phyloP scores from a whole-genome alignment of 2,113 vertebrate genomes.

The Trinectes maculatus region DNA sequence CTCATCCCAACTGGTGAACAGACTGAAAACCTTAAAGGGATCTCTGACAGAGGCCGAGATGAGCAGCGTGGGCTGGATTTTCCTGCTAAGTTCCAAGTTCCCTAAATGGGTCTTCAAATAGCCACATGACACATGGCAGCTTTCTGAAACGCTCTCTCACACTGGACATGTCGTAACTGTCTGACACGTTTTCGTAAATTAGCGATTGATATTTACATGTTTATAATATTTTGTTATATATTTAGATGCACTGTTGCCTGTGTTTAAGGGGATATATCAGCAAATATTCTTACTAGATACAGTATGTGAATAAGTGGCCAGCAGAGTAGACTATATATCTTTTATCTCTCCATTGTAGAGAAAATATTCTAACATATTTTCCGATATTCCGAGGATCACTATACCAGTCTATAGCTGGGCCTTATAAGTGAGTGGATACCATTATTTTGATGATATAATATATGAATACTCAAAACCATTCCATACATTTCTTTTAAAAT shows the following conservation, averaged over 20 bases:
- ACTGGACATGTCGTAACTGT: background rate
- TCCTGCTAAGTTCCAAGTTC: background rate
- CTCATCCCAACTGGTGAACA: slow-evolving; percentile 87
- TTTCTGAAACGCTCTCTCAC: background rate
- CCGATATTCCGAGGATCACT: background rate
- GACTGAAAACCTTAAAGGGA: background rate
- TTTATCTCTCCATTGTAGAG: background rate
- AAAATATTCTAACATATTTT: slow-evolving; percentile 1
- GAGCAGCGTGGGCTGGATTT: background rate
- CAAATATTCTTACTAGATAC: slow-evolving; percentile 11
- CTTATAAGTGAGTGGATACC: background rate
- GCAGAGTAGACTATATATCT: background rate
- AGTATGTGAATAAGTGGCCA: slow-evolving; percentile 22
- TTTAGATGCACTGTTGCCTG: slow-evolving; percentile 32
- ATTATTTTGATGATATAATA: background rate
- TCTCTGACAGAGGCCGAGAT: background rate
- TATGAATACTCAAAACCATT: background rate
- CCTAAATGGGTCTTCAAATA: background rate
- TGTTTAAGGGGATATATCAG: slow-evolving; percentile 15
- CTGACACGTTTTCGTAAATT: slow-evolving; percentile 45
- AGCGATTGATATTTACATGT: slow-evolving; percentile 72
- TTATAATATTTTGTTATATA: slow-evolving; percentile 65
- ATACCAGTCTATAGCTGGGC: slow-evolving; percentile 6
- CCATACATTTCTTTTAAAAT: background rate
- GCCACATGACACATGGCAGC: background rate